These are phyloP conservation scores for Ptilorrhoa leucosticta DNA, from an alignment of 2,113 vertebrate genomes.

Conservation along the genomic window DNA sequence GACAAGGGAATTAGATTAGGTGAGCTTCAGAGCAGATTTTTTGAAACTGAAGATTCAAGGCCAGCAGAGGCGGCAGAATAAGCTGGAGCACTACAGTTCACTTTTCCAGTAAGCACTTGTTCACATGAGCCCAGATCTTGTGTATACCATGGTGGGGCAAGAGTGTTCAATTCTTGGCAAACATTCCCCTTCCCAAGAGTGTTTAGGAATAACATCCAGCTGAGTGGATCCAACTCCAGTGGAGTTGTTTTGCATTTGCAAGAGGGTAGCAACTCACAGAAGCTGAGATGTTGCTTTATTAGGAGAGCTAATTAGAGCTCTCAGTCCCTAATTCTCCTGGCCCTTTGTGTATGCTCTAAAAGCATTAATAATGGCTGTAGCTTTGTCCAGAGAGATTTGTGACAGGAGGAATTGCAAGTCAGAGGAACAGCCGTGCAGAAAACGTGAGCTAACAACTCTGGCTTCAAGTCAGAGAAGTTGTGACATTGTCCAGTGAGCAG, in stretches of 20 bases:
- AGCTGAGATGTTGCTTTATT: neutral
- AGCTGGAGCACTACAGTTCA: neutral
- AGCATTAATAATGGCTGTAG: neutral
- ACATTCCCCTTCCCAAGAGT: neutral
- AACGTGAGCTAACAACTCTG: neutral
- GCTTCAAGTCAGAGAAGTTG: neutral
- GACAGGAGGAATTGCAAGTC: neutral
- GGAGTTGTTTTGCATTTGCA: neutral
- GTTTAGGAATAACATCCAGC: neutral
- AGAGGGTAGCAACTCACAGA: neutral
- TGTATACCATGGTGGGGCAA: neutral
- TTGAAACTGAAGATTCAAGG: neutral
- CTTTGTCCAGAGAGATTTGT: neutral
- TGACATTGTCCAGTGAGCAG: neutral
- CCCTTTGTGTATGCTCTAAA: neutral
- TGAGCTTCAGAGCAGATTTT: neutral
- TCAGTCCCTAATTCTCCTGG: neutral
- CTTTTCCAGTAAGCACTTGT: neutral
- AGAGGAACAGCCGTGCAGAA: neutral
- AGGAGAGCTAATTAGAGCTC: neutral
- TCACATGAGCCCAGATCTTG: neutral
- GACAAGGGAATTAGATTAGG: neutral
- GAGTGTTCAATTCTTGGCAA: neutral
- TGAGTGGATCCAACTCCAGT: too few species aligned
- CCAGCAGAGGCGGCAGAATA: rapidly evolving